Percentiles rank a stretch among this genome's conserved stretches.
These are phyloP conservation scores for Drosophila nigrodunni DNA, from an alignment of 1,140 invertebrate species.

Conservation along the genomic window DNA sequence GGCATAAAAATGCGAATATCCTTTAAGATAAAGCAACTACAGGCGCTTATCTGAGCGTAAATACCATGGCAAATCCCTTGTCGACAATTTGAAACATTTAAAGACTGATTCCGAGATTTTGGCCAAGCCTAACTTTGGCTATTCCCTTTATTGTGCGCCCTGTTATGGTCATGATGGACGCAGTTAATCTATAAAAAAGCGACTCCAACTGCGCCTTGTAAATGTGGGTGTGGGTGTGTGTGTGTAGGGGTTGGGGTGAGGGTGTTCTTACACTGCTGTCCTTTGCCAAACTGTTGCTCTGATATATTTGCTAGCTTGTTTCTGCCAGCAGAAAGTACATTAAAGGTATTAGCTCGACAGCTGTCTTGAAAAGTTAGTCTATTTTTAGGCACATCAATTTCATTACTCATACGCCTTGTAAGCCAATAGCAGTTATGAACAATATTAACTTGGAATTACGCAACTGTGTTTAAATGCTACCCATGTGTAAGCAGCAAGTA, in stretches of 20 bases:
- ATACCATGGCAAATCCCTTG: conserved; percentile 79
- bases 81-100: conserved; percentile 82
- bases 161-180: conserved; percentile 72
- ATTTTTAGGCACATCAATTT: conserved; percentile 29
- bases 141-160: conserved; percentile 61
- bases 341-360: conserved; percentile 61
- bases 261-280: conserved; percentile 21
- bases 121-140: conserved; percentile 21
- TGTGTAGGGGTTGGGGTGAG: not conserved
- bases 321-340: conserved; percentile 47
- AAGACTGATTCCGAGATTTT: conserved; percentile 65
- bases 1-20: conserved; percentile 60
- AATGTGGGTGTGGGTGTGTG: conserved; percentile 28
- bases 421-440: conserved; percentile 24
- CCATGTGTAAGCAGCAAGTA: conserved; percentile 41
- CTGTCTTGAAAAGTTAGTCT: conserved; percentile 34
- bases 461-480: conserved; percentile 18
- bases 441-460: conserved; percentile 69
- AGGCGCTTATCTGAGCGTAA: conserved; percentile 76
- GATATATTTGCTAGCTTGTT: conserved; percentile 56
- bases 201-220: conserved; percentile 24
- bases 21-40: conserved; percentile 77
- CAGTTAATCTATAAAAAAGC: conserved; percentile 76
- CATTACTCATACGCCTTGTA: conserved; percentile 34
- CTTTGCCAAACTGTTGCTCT: conserved; percentile 61